Percentiles rank a stretch among this genome's conserved stretches.
phyloP scores from a whole-genome alignment of 2,113 vertebrate genomes.

The Albula glossodonta region DNA sequence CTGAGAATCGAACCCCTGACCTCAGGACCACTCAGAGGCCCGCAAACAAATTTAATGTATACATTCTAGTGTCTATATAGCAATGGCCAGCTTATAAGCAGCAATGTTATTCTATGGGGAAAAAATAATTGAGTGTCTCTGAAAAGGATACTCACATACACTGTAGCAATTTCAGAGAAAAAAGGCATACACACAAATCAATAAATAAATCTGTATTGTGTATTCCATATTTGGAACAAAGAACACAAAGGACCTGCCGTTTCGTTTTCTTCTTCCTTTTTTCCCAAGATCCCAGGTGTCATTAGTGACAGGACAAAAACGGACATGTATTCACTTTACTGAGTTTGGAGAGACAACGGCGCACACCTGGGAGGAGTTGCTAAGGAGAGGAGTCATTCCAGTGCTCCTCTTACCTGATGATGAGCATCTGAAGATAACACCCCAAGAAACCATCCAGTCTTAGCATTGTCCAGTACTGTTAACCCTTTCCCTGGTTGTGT shows the following conservation, averaged over 20 bases:
- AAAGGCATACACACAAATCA: background rate
- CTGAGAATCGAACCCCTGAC: too few species aligned
- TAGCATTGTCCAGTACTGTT: background rate
- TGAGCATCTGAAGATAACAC: slow-evolving; percentile 47
- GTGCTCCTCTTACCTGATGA: slow-evolving; percentile 49
- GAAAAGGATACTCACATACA: background rate
- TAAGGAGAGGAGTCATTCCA: slow-evolving; percentile 40
- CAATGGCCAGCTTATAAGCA: background rate
- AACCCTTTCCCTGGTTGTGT: background rate
- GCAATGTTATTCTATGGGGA: background rate
- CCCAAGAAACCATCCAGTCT: slow-evolving; percentile 9
- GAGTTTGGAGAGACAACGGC: slow-evolving; percentile 45
- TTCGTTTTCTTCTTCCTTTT: slow-evolving; percentile 1
- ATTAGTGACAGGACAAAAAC: slow-evolving; percentile 57
- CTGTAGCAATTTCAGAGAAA: background rate
- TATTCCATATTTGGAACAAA: slow-evolving; percentile 27
- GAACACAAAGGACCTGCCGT: background rate
- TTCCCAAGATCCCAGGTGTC: slow-evolving; percentile 38
- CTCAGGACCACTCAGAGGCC: too few species aligned
- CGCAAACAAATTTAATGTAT: too few species aligned
- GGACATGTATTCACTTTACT: slow-evolving; percentile 50
- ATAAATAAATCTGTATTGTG: background rate
- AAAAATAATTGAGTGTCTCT: background rate
- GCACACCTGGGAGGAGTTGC: slow-evolving; percentile 54
- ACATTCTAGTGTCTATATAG: background rate